phyloP scores from a whole-genome alignment of 2,797 vertebrate species.

The Mus spretus region DNA sequence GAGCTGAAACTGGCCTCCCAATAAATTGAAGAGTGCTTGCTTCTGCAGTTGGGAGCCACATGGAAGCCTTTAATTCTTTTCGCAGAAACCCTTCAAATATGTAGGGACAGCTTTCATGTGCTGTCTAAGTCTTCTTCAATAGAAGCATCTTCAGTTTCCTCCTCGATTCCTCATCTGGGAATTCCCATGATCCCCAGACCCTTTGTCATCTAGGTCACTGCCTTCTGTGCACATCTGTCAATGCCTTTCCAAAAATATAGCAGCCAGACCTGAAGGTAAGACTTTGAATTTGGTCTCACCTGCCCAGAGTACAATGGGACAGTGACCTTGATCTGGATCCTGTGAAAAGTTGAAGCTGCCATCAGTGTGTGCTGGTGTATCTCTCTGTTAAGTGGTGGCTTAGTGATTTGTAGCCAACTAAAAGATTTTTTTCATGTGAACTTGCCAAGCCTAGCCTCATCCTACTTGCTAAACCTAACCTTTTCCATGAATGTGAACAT shows the following conservation, averaged over 20 bases:
- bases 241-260: slow-evolving; percentile 56
- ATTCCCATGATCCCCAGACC: neutral
- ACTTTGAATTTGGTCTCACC: neutral
- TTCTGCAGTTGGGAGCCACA: neutral
- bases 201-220: slow-evolving; percentile 55
- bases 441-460: neutral
- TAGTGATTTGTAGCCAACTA: neutral
- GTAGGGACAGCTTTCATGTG: slow-evolving; percentile 39
- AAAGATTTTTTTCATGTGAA: slow-evolving; percentile 26
- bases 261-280: neutral
- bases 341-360: neutral
- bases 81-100: slow-evolving; percentile 24
- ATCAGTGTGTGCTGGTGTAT: neutral
- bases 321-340: neutral
- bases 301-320: neutral
- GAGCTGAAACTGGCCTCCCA: slow-evolving; percentile 60
- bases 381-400: neutral
- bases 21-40: neutral
- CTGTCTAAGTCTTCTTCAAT: slow-evolving; percentile 33
- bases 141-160: neutral
- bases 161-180: neutral
- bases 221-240: slow-evolving; percentile 29
- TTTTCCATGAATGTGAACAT: neutral
- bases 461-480: neutral
- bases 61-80: slow-evolving; percentile 31